phyloP scores from a whole-genome alignment of 2,797 vertebrate genomes.

The Neosilurus hyrtlii region DNA sequence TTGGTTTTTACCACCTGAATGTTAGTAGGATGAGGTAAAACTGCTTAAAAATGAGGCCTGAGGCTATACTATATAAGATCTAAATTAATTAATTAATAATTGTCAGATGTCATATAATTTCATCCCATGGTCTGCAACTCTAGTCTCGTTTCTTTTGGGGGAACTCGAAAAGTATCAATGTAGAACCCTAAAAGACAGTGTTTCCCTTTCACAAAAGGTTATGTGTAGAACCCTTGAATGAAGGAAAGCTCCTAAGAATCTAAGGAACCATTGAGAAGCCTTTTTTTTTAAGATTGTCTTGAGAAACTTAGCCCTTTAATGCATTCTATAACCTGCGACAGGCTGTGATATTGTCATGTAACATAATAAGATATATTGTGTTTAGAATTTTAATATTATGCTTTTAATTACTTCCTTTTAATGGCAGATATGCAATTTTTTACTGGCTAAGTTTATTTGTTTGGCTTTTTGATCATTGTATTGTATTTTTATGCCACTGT shows the following conservation, averaged over 20 bases:
- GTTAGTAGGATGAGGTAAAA: background rate
- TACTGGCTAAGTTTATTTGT: background rate
- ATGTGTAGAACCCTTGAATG: background rate
- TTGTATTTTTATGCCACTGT: background rate
- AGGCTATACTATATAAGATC: conserved; percentile 5
- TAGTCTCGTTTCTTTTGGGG: background rate
- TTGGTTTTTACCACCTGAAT: background rate
- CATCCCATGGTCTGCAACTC: no score
- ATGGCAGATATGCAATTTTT: background rate
- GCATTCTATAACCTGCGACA: no score
- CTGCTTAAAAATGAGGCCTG: background rate
- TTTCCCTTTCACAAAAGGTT: background rate
- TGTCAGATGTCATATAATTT: background rate
- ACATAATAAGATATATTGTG: background rate
- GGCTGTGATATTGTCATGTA: background rate
- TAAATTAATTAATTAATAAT: background rate
- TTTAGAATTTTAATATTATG: background rate
- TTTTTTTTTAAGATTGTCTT: background rate
- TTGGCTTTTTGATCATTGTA: background rate
- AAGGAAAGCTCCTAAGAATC: background rate
- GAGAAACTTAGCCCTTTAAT: background rate
- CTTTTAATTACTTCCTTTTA: background rate
- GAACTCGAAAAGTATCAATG: background rate
- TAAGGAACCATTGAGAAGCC: background rate
- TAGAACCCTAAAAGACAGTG: background rate